These are phyloP conservation scores for Diarsia dahlii DNA, from an alignment of 2,888 invertebrate species.

Conservation along the genomic window DNA sequence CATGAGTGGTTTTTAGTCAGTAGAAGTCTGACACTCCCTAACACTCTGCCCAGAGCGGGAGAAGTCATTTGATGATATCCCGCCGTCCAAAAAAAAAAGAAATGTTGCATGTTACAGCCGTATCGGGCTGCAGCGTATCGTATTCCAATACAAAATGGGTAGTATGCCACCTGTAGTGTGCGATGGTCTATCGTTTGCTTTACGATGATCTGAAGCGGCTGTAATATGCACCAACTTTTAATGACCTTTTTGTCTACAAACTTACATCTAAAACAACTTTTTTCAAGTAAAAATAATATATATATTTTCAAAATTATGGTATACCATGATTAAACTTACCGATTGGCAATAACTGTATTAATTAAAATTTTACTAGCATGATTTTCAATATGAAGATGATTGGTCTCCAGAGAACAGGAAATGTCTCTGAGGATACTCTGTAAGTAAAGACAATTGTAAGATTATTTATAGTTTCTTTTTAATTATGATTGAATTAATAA, in stretches of 20 bases:
- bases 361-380: conserved; percentile 22
- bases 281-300: background rate
- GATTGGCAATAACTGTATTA: conserved; percentile 32
- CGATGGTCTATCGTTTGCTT: background rate
- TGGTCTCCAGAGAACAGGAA: conserved; percentile 2
- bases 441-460: conserved; percentile 14
- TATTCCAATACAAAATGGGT: background rate
- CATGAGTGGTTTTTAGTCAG: no score
- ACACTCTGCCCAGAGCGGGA: no score
- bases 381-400: conserved; percentile 12
- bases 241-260: background rate
- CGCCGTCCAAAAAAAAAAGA: no score
- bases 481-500: no score
- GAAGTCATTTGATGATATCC: no score
- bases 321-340: conserved; percentile 10
- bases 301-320: conserved; percentile 4
- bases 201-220: background rate
- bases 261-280: background rate
- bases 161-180: background rate
- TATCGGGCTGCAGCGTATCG: background rate
- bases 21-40: no score
- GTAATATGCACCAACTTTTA: background rate
- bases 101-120: background rate
- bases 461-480: no score
- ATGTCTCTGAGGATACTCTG: conserved; percentile 16